phyloP scores from a whole-genome alignment of 2,888 invertebrate genomes.

The Cerastoderma edule region DNA sequence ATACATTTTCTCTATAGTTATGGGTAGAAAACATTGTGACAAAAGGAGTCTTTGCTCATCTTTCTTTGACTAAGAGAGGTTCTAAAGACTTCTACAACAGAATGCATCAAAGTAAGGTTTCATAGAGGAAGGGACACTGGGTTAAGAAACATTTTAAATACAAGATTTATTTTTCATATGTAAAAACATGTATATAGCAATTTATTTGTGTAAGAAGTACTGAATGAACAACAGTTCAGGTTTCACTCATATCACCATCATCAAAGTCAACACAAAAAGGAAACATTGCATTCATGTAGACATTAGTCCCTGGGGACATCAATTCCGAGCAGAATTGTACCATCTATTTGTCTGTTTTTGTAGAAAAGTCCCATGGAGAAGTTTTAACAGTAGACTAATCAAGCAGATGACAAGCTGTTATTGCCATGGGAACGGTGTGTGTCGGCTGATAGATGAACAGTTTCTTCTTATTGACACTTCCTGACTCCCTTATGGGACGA shows the following conservation, averaged over 20 bases:
- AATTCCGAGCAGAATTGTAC: slow-evolving; percentile 12
- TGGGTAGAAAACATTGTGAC: slow-evolving; percentile 10
- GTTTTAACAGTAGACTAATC: slow-evolving; percentile 23
- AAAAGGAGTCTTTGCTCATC: slow-evolving; percentile 8
- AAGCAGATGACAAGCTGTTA: slow-evolving; percentile 19
- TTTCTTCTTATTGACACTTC: slow-evolving; percentile 14
- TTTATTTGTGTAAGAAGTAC: no score
- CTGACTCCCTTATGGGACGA: slow-evolving; percentile 8
- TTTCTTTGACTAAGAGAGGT: no score
- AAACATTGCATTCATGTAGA: not conserved
- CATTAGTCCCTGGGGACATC: not conserved
- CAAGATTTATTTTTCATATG: no score
- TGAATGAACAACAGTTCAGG: no score
- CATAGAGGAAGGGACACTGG: no score
- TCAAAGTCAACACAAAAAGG: slow-evolving; percentile 3
- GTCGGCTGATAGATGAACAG: slow-evolving; percentile 23
- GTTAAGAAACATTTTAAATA: no score
- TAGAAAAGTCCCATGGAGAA: not conserved
- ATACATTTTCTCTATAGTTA: no score
- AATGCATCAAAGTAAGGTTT: no score
- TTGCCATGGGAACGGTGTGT: slow-evolving; percentile 20
- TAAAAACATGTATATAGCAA: no score
- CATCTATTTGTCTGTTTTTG: slow-evolving; percentile 18
- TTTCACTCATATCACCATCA: no score
- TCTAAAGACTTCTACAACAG: no score